These are phyloP conservation scores for Andrena haemorrhoa DNA, from an alignment of 2,888 invertebrate species.

Conservation along the genomic window DNA sequence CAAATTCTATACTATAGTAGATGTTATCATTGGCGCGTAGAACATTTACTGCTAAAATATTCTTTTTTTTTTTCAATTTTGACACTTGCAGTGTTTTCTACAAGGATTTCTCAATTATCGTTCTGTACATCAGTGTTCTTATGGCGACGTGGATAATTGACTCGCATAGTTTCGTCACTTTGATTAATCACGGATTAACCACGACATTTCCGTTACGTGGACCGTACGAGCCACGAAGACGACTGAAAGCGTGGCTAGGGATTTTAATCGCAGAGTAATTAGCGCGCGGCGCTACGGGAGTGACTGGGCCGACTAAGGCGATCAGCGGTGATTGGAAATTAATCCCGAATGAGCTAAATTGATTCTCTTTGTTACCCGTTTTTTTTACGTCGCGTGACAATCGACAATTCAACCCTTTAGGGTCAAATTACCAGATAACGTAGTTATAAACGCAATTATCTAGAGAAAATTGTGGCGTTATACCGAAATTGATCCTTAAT, in stretches of 20 bases:
- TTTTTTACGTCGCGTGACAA: slow-evolving; percentile 3
- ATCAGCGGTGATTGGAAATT: slow-evolving; percentile 44
- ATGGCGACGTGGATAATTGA: slow-evolving; percentile 38
- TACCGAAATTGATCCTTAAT: no score
- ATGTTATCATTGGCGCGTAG: no score
- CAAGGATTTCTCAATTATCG: neutral
- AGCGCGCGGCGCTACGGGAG: slow-evolving; percentile 29
- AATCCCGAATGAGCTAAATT: slow-evolving; percentile 45
- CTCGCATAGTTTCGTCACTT: slow-evolving; percentile 34
- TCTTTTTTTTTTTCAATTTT: neutral
- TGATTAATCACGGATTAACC: slow-evolving; percentile 52
- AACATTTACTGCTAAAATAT: no score
- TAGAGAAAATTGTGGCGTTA: no score
- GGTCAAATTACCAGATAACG: neutral
- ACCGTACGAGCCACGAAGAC: slow-evolving; percentile 40
- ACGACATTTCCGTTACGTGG: slow-evolving; percentile 42
- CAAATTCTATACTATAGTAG: no score
- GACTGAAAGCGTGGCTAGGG: slow-evolving; percentile 38
- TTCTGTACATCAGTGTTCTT: neutral
- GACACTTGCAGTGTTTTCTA: neutral
- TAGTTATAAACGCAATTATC: neutral
- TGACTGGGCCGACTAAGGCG: slow-evolving; percentile 8
- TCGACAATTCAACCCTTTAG: neutral
- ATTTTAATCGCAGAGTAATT: slow-evolving; percentile 59
- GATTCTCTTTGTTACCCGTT: slow-evolving; percentile 10